These are phyloP conservation scores for Hypocryptadius cinnamomeus DNA, from an alignment of 2,113 vertebrate genomes.

Conservation along the genomic window DNA sequence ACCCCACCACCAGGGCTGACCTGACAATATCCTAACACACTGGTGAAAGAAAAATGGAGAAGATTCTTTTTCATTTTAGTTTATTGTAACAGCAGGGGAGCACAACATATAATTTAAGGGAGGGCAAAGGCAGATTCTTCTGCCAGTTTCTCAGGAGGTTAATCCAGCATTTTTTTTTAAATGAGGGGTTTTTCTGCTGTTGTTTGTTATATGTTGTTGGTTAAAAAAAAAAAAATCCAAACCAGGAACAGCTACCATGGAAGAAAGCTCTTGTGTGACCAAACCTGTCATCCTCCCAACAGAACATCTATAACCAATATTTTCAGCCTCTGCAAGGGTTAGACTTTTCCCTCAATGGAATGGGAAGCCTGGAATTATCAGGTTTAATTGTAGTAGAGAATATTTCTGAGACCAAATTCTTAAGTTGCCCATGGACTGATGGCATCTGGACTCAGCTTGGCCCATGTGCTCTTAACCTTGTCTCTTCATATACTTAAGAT, in stretches of 20 bases:
- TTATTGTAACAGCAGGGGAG: not conserved
- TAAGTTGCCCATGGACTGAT: not conserved
- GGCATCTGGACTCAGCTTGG: not conserved
- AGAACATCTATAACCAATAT: not conserved
- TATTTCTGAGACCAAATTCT: not conserved
- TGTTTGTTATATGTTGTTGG: not conserved
- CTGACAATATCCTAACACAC: slow-evolving; percentile 39
- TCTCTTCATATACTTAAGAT: not conserved
- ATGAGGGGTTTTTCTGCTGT: not conserved
- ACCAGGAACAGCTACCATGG: not conserved
- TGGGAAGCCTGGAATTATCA: not conserved
- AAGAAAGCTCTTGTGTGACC: not conserved
- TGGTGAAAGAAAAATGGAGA: slow-evolving; percentile 44
- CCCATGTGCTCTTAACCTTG: not conserved
- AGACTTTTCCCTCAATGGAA: not conserved
- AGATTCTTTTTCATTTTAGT: slow-evolving; percentile 24
- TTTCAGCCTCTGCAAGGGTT: not conserved
- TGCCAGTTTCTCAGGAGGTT: slow-evolving; percentile 23
- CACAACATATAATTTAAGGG: slow-evolving; percentile 16
- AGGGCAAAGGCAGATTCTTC: not conserved
- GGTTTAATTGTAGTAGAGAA: not conserved
- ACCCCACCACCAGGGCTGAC: slow-evolving; percentile 20
- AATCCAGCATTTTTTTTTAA: not conserved
- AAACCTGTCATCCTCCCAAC: not conserved
- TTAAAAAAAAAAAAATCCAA: not conserved